Evolutionary conservation across 1,140 invertebrate genomes (phyloP), one percentile per base, ranked within the genome.

Genomic region (Thalassaphorura encarpata): DNA sequence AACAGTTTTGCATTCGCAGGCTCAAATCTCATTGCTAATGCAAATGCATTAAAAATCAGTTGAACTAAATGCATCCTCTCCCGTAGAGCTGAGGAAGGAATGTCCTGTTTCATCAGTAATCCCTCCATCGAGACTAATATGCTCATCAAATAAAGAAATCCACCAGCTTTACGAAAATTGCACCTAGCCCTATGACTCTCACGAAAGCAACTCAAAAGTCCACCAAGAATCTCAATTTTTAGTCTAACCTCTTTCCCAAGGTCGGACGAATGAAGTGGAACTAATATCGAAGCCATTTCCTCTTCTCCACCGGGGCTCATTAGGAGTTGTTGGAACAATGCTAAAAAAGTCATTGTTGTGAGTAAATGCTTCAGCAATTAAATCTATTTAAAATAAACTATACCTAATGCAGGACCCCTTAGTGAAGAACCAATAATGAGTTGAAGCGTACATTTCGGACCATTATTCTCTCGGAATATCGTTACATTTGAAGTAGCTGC

Each of bases 1-100:
- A 99, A 98, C 75, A 95, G 95, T 70, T 96, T 96, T 0, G 95
- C 95, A 76, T 99, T 99, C 2, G 93, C 93, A 2, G 96, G 96
- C 73, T 99, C 96, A 72, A 95, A 98, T 66, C 96, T 77, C 94
- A 99, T 98, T 2, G 94, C 93, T 2, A 94, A 90, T 57, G 89
- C 97, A 97, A 19, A 97, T 89, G 26, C 90, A 82, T 61, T 89
- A 83, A 52, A 98, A 73, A 31, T 93, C 69, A 31, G 33, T 23
- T 65, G 63, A 23, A 65, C 28, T 21, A 60, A 33, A 16, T 54
- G 54, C 63, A 65, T 62, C 41, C 56, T 8, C 18, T 61, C 52
- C 19, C 60, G 31, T 11, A 85, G 75, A 62, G 85, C 77, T 2
- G 67, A 66, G 19, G 74, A 69, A 54, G 76, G 69, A 13, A 74